Evolutionary conservation across 2,888 invertebrate species (phyloP), one percentile per base, ranked within the genome.

Genomic region (Diplazon laetatorius): DNA sequence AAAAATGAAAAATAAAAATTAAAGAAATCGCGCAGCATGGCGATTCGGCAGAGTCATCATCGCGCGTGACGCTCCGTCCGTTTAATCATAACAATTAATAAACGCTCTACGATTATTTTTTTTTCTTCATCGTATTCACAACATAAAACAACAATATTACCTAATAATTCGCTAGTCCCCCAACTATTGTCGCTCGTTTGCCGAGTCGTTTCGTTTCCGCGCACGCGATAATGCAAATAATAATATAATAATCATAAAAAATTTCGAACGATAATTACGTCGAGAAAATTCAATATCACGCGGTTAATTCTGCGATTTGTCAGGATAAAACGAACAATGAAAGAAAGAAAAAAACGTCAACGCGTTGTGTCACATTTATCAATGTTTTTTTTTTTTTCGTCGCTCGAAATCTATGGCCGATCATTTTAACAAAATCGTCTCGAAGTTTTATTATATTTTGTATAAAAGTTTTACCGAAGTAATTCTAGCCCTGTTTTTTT

Each of bases 81-180:
- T 78, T 71, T 76, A 63, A 75, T 74, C 76, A 85, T 87, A 90
- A 89, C 87, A 89, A 89, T 86, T 82, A 86, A 87, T 88, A 88
- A 87, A 89, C 80, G 79, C 82, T 85, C 80, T 84, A 85, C 84
- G 86, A 88, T 85, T 82, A n/a, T n/a, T 30, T 30, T 30, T 30
- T 30, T 30, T 30, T 30, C 30, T 80, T 78, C 68, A 86, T 86
- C 84, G 87, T 85, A 83, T 82, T 78, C 85, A 87, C 83, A 88
- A 88, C 85, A 86, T 86, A 89, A 88, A 86, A 87, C 88, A 88
- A 88, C 87, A 87, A 88, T 86, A 87, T 88, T 83, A 86, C 82
- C 87, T 89, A 88, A 88, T 87, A 87, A 87, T 87, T 88, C 80
- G 80, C 86, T 88, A 87, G 82, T 76, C 80, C 76, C 70, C 70